phyloP scores from a whole-genome alignment of 2,888 invertebrate genomes.

The Blera fallax region DNA sequence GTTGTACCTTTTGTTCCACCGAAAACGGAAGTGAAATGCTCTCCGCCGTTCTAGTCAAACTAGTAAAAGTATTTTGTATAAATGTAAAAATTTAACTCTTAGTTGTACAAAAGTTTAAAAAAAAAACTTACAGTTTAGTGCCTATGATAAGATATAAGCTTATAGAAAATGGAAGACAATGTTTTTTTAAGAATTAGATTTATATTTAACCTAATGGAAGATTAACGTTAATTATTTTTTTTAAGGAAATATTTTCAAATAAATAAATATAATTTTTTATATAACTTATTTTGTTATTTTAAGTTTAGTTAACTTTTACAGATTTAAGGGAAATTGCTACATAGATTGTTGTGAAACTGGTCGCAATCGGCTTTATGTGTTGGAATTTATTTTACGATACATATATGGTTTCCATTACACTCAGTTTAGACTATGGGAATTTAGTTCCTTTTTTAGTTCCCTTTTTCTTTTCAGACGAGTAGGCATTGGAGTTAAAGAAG shows the following conservation, averaged over 20 bases:
- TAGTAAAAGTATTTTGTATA: conserved; percentile 55
- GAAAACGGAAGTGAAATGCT: conserved; percentile 57
- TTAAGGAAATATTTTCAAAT: conserved; percentile 44
- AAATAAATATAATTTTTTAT: conserved; percentile 28
- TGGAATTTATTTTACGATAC: too few species aligned
- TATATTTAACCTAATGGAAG: conserved; percentile 61
- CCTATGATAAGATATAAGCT: conserved; percentile 18
- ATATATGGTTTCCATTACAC: too few species aligned
- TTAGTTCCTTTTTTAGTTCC: too few species aligned
- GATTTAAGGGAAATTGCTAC: background rate
- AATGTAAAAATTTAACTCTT: conserved; percentile 29
- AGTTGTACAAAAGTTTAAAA: background rate
- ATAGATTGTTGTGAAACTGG: too few species aligned
- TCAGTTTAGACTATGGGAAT: too few species aligned
- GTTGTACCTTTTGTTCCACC: conserved; percentile 64
- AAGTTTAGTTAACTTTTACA: background rate
- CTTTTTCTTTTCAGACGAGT: too few species aligned
- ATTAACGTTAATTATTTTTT: conserved; percentile 61
- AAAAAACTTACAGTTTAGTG: background rate
- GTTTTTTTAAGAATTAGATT: conserved; percentile 24
- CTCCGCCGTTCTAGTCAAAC: conserved; percentile 65
- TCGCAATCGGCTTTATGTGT: too few species aligned
- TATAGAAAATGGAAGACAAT: conserved; percentile 75
- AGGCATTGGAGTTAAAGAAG: too few species aligned
- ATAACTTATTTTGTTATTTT: background rate